These are phyloP conservation scores for Eupithecia exiguata DNA, from an alignment of 2,888 invertebrate species.

Conservation along the genomic window DNA sequence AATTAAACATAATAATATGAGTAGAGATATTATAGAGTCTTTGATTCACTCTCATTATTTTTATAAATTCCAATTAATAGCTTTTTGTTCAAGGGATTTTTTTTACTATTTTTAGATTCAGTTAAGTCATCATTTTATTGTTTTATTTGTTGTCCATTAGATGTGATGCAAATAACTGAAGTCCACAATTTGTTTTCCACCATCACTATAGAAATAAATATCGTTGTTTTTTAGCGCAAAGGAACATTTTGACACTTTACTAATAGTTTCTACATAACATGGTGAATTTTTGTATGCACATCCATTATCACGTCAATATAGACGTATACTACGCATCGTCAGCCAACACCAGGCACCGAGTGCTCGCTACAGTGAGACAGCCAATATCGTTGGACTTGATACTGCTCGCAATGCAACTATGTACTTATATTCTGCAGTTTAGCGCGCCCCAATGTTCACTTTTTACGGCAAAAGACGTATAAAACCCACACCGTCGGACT, in stretches of 20 bases:
- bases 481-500: neutral
- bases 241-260: neutral
- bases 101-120: neutral
- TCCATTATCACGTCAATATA: neutral
- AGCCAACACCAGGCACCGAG: neutral
- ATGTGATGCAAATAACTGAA: neutral
- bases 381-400: neutral
- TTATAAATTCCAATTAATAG: neutral
- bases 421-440: neutral
- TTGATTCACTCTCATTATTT: constrained; percentile 1
- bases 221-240: neutral
- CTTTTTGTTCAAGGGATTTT: neutral
- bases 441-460: neutral
- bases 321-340: neutral
- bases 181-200: neutral
- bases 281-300: neutral
- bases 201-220: neutral
- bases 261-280: neutral
- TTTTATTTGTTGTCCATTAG: neutral
- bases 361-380: neutral
- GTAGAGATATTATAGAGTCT: neutral
- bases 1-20: neutral
- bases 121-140: neutral
- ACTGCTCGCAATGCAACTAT: neutral
- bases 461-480: neutral